phyloP scores from a whole-genome alignment of 2,113 vertebrate genomes.

The Cryptotis parvus region DNA sequence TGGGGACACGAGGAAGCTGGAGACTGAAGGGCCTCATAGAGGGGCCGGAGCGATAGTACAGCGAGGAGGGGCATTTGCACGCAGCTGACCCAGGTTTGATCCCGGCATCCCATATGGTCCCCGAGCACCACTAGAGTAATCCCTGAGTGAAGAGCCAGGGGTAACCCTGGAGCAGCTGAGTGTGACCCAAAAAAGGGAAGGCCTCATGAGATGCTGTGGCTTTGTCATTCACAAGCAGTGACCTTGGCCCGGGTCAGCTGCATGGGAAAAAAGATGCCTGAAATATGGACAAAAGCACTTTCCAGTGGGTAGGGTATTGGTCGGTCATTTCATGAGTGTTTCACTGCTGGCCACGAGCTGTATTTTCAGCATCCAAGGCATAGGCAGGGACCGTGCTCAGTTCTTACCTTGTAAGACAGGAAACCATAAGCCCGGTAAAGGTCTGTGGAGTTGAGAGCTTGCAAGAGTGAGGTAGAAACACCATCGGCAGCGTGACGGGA shows the following conservation, averaged over 20 bases:
- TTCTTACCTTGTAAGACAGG: background rate
- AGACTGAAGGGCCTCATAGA: background rate
- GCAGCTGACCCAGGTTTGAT: too few species aligned
- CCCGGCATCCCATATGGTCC: too few species aligned
- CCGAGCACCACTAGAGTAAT: too few species aligned
- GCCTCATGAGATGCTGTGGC: too few species aligned
- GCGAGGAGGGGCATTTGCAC: too few species aligned
- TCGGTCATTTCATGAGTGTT: background rate
- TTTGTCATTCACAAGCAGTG: constrained; percentile 15
- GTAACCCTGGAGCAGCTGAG: too few species aligned
- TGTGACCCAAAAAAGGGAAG: too few species aligned
- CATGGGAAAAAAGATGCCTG: background rate
- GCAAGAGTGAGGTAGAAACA: background rate
- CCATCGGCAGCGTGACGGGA: too few species aligned
- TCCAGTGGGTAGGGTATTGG: background rate
- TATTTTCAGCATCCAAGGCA: background rate
- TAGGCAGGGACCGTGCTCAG: background rate
- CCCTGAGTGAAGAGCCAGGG: too few species aligned
- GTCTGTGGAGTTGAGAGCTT: too few species aligned
- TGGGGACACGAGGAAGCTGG: background rate
- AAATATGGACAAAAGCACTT: background rate
- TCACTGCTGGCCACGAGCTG: background rate
- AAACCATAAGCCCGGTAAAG: too few species aligned
- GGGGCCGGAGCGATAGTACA: too few species aligned
- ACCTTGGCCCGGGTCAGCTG: constrained; percentile 9